A percentile compares a stretch with the other conserved stretches of the same genome.
Conservation (phyloP, 1,140 invertebrate species). For the Eupeodes corollae region DNA sequence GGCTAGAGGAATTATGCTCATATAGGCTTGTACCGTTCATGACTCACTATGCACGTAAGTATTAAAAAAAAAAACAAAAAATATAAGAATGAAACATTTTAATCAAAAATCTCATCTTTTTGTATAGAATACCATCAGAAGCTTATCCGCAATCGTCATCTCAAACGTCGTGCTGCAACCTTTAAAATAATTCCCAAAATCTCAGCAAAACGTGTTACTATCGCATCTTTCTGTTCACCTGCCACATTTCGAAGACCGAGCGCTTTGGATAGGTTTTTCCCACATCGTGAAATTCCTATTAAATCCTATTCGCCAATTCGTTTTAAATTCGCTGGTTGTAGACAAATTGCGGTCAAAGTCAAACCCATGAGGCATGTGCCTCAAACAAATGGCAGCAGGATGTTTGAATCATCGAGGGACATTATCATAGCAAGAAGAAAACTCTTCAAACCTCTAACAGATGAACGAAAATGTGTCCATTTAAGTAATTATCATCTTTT, state of each 20-base stretch:
- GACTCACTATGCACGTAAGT: constrained; percentile 21
- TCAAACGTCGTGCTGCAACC: not conserved
- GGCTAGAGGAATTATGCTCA: constrained; percentile 26
- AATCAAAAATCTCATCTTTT: too few species aligned
- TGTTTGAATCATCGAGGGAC: constrained; percentile 10
- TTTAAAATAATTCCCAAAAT: not conserved
- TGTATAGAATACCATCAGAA: constrained; percentile 6
- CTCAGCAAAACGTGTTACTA: not conserved
- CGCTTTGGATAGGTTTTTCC: not conserved
- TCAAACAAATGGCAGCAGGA: constrained; percentile 5
- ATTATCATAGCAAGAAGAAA: constrained; percentile 29
- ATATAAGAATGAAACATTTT: too few species aligned
- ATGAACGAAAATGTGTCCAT: constrained; percentile 15
- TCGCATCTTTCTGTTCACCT: not conserved
- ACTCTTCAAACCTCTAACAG: constrained; percentile 28
- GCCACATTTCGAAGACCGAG: too few species aligned
- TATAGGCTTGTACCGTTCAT: constrained; percentile 27
- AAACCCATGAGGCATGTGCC: constrained; percentile 16
- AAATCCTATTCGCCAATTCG: constrained; percentile 17
- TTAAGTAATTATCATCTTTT: constrained; percentile 18
- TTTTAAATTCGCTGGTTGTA: constrained; percentile 32
- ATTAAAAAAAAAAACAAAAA: too few species aligned
- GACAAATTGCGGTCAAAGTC: constrained; percentile 17
- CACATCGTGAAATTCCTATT: constrained; percentile 13
- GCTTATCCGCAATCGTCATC: not conserved